Percentiles rank a stretch among this genome's conserved stretches.
These are phyloP conservation scores for Marmota flaviventris DNA, from an alignment of 2,113 vertebrate species.

Conservation along the genomic window DNA sequence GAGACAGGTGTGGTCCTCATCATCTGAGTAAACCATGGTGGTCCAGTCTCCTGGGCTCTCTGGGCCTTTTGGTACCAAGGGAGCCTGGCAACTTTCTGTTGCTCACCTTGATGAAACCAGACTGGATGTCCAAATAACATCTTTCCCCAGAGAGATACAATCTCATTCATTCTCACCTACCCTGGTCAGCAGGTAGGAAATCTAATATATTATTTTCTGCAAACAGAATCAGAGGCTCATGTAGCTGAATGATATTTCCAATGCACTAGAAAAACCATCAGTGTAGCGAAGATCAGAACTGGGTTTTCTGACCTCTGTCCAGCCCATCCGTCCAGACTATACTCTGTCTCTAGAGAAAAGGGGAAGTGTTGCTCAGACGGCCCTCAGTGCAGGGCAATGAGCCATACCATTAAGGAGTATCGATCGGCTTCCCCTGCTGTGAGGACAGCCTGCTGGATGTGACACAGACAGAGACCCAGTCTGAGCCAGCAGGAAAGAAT, in stretches of 20 bases:
- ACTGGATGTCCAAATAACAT: not conserved
- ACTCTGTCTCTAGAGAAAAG: not conserved
- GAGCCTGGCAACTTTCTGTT: not conserved
- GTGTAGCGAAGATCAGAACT: not conserved
- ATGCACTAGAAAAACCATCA: not conserved
- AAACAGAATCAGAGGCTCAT: not conserved
- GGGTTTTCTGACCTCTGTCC: not conserved
- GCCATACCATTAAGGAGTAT: not conserved
- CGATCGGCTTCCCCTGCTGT: fast-evolving
- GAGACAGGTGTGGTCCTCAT: constrained; percentile 9
- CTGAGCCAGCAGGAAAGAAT: not conserved
- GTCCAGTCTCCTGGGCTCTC: not conserved
- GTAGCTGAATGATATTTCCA: not conserved
- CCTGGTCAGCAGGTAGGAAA: constrained; percentile 13
- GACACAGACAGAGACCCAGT: not conserved
- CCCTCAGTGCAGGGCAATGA: not conserved
- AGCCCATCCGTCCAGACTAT: not conserved
- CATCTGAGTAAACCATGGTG: not conserved
- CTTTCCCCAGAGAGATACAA: not conserved
- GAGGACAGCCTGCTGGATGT: not conserved
- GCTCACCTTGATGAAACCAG: not conserved
- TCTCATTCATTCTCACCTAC: not conserved
- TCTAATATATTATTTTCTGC: not conserved
- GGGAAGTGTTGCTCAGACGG: not conserved
- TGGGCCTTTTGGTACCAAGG: not conserved